Base-by-base conservation (phyloP, 2,888 invertebrate genomes). In the Hylaea fasciaria region DNA sequence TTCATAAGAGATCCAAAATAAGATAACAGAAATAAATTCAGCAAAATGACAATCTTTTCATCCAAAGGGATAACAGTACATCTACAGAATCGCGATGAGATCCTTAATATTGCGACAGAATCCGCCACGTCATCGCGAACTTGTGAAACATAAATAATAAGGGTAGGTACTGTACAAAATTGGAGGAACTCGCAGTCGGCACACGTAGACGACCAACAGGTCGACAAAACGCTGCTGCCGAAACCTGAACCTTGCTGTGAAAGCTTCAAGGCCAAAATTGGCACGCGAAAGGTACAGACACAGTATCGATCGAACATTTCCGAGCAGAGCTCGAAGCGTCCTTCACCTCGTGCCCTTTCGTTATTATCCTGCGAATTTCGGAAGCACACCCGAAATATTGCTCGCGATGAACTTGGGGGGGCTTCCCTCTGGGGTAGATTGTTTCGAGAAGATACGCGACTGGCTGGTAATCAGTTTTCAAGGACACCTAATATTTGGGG, bases 331-430 rank as follows among this genome's bases (percentile, higher is more conserved):
- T 69, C 60, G 65, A 67, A 58, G 77, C 85, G 90, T 88, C 90
- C 89, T 89, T 90, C 89, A 89, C 89, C 90, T 77, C 82, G 81
- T 89, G 89, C 83, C 90, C 90, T 90, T 90, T 77, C 62, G 57
- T 69, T 76, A 69, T 75, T 73, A 82, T 64, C 78, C 83, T 76
- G 58, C 78, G 65, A 69, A 76, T 76, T 81, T 70, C 61, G 67
- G 74, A 71, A 79, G 76, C 64, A 65, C 62, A 66, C 50, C 58
- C 62, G 55, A 61, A 68, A 66, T 55, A 59, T 54, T 61, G 66
- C 50, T 69, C 52, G 51, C 16, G 28, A 32, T 57, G 32, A 40
- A 55, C 12, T 45, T 40, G 29, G 28, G n/a, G 37, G 8, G 35
- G 11, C 16, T 47, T 44, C 47, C 47, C 48, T 45, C 29, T 37